Evolutionary conservation across 2,888 invertebrate genomes (phyloP), one percentile per base, ranked within the genome.

Genomic region (Caenorhabditis sp.): DNA sequence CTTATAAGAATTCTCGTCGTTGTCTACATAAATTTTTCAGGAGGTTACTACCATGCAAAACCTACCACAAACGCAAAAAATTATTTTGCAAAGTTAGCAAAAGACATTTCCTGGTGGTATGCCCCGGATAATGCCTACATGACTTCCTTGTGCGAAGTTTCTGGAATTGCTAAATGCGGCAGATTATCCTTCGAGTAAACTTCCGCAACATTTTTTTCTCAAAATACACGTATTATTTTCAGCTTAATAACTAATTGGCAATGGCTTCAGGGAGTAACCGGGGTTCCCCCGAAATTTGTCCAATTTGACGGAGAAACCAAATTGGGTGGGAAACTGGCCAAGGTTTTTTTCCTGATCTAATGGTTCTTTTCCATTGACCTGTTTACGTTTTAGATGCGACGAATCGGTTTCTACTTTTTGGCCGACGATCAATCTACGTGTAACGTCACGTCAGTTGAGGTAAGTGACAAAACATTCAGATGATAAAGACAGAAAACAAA

Each of bases 251-350:
- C 90, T 5, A 90, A 90, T 58, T 90, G 90, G 90, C 88, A 89
- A 55, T 90, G 90, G 90, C 70, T 90, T 9, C 83, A 84, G 15
- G 55, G 86, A 2, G 53, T 56, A 5, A 44, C 70, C 2, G 70
- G 65, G 24, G 35, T 69, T n/a, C 61, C 83, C 8, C 90, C 90
- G 4, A 78, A 72, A 9, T 85, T 91, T 24, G 85, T 91, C 11
- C 91, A 91, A 60, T 91, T 91, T 67, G 91, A 91, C 60, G 90
- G 91, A 9, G 88, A 91, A 60, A 90, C 91, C 18, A 76, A 86
- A 50, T 68, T 88, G 32, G 88, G 88, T 13, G 86, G 88, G 11
- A 88, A 88, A 80, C 69, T 88, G 18, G 85, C 55, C 40, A 85
- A 84, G 81, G 87, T 87, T 28, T 13, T 56, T 13, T 50, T 9